Evolutionary conservation across 2,113 vertebrate genomes (phyloP).

Genomic region (Prochilodus magdalenae): DNA sequence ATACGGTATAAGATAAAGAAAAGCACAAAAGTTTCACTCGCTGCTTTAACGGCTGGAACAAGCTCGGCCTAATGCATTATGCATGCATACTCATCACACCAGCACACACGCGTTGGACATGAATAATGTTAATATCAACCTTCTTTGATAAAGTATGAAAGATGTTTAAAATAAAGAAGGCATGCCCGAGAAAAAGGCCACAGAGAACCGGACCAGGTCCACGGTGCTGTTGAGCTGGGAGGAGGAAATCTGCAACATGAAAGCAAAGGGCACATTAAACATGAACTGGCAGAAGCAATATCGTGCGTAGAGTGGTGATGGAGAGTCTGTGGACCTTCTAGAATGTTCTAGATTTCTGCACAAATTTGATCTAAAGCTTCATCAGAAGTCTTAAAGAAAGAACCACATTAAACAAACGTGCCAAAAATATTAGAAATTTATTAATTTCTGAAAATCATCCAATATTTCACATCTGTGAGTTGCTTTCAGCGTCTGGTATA

Average conservation of each 20-base stretch:
- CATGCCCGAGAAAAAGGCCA: slow-evolving; percentile 93
- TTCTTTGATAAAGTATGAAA: neutral
- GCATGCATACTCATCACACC: neutral
- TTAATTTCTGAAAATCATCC: too few species aligned
- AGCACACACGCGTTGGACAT: neutral
- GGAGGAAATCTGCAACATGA: slow-evolving; percentile 88
- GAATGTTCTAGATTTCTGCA: too few species aligned
- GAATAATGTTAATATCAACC: slow-evolving; percentile 6
- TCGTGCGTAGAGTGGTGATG: too few species aligned
- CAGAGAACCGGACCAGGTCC: slow-evolving; percentile 95
- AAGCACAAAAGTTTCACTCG: neutral
- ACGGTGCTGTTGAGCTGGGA: slow-evolving; percentile 95
- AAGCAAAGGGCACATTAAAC: neutral
- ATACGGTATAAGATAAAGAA: neutral
- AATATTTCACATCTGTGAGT: too few species aligned
- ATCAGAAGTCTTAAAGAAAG: too few species aligned
- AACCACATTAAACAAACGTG: too few species aligned
- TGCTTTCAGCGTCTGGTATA: too few species aligned
- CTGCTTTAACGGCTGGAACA: neutral
- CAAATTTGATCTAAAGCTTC: too few species aligned
- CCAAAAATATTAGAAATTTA: too few species aligned
- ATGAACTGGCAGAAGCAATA: neutral
- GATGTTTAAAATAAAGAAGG: neutral
- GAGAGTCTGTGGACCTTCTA: too few species aligned
- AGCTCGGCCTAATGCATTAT: neutral